phyloP scores from a whole-genome alignment of 1,140 invertebrate species.

The Manduca sexta region DNA sequence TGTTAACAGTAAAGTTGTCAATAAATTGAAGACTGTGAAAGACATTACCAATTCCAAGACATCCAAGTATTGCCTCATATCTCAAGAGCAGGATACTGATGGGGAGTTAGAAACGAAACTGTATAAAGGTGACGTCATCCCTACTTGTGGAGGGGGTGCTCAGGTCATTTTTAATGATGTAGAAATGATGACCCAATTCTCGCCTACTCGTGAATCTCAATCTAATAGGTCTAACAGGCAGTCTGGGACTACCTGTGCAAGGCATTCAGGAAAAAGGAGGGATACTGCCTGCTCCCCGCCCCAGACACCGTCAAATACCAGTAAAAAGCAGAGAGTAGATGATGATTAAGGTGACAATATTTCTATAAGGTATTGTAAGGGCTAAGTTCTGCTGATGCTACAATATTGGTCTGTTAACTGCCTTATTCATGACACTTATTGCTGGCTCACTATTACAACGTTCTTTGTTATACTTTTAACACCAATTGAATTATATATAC shows the following conservation, averaged over 20 bases:
- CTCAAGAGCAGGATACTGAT: constrained; percentile 91
- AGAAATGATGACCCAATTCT: constrained; percentile 90
- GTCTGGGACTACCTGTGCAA: constrained; percentile 40
- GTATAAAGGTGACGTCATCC: constrained; percentile 95
- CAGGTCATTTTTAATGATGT: constrained; percentile 97
- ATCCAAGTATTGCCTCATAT: constrained; percentile 92
- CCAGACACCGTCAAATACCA: constrained; percentile 57
- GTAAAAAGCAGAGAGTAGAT: constrained; percentile 62
- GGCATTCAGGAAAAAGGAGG: constrained; percentile 54
- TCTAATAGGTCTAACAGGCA: constrained; percentile 18
- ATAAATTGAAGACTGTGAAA: constrained; percentile 80
- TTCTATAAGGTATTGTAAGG: too few relatives aligned
- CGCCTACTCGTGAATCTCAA: constrained; percentile 74
- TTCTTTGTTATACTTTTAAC: neutral
- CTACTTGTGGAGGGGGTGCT: constrained; percentile 93
- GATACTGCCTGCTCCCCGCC: constrained; percentile 54
- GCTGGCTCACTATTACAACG: too few relatives aligned
- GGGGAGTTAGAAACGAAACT: constrained; percentile 95
- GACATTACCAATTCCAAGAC: constrained; percentile 84
- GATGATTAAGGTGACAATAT: constrained; percentile 36
- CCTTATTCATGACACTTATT: too few relatives aligned
- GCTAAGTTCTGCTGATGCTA: too few relatives aligned
- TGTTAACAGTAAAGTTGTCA: constrained; percentile 87
- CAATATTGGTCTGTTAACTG: too few relatives aligned
- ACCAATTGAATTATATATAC: neutral